phyloP scores from a whole-genome alignment of 2,797 vertebrate species.

The Clarias pachynema region DNA sequence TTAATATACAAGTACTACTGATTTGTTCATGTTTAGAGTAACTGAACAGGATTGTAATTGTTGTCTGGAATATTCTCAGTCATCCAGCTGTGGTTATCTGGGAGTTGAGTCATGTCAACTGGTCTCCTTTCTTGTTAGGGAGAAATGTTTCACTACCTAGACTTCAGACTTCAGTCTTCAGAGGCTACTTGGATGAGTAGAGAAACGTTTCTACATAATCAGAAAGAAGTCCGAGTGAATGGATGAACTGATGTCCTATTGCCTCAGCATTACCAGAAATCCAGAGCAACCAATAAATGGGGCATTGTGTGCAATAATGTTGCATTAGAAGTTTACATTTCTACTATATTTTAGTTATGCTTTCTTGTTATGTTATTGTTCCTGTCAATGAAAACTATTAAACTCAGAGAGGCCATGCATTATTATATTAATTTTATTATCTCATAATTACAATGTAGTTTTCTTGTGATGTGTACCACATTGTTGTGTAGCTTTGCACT shows the following conservation, averaged over 20 bases:
- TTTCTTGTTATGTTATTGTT: not conserved
- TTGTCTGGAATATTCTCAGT: not conserved
- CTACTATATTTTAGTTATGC: not conserved
- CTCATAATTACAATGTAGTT: not conserved
- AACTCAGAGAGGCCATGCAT: slow-evolving; percentile 21
- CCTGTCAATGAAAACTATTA: not conserved
- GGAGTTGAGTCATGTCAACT: no score
- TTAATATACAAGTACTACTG: not conserved
- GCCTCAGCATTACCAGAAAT: not conserved
- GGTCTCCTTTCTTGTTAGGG: no score
- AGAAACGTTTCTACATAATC: no score
- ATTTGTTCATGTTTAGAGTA: not conserved
- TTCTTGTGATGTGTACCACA: not conserved
- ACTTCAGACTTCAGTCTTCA: no score
- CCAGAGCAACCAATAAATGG: not conserved
- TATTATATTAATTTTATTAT: not conserved
- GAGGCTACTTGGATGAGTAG: no score
- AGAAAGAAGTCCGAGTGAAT: no score
- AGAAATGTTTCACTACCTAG: no score
- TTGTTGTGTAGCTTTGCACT: not conserved
- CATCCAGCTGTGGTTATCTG: no score
- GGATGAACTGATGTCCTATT: not conserved
- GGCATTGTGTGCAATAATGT: not conserved
- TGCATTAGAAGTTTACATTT: not conserved
- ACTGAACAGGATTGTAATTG: slow-evolving; percentile 7